Evolutionary conservation across 2,888 invertebrate species (phyloP).

Genomic region (Spisula solida): DNA sequence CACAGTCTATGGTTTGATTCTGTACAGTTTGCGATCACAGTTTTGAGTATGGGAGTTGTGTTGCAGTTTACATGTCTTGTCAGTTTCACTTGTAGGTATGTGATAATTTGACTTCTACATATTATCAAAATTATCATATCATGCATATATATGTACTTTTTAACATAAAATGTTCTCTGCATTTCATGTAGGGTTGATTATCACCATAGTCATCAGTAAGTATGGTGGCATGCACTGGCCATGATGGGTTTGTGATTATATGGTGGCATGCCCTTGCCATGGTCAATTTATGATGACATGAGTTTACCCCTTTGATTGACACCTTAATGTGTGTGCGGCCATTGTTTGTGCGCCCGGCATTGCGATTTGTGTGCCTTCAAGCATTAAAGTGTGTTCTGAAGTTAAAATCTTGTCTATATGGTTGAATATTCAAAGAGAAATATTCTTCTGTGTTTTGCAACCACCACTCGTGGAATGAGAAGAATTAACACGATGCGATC

Average conservation of each 20-base stretch:
- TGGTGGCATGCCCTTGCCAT: slow-evolving; percentile 47
- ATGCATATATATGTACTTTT: neutral
- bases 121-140: neutral
- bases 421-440: too few relatives aligned
- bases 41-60: too few relatives aligned
- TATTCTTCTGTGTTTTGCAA: too few relatives aligned
- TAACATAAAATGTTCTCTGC: slow-evolving; percentile 14
- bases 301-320: neutral
- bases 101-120: neutral
- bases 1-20: too few relatives aligned
- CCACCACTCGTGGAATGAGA: too few relatives aligned
- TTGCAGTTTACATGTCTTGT: neutral
- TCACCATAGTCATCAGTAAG: slow-evolving; percentile 45
- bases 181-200: slow-evolving; percentile 53
- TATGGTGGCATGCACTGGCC: slow-evolving; percentile 50
- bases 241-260: slow-evolving; percentile 25
- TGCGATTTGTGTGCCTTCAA: neutral
- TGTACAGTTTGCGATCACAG: too few relatives aligned
- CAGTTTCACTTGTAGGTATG: neutral
- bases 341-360: neutral
- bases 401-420: too few relatives aligned
- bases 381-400: neutral
- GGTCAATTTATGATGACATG: slow-evolving; percentile 1
- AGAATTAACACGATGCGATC: too few relatives aligned
- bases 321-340: neutral